A percentile compares a stretch with the other conserved stretches of the same genome.
Evolutionary conservation across 2,797 vertebrate genomes (phyloP).

Genomic region (Acanthornis magna): DNA sequence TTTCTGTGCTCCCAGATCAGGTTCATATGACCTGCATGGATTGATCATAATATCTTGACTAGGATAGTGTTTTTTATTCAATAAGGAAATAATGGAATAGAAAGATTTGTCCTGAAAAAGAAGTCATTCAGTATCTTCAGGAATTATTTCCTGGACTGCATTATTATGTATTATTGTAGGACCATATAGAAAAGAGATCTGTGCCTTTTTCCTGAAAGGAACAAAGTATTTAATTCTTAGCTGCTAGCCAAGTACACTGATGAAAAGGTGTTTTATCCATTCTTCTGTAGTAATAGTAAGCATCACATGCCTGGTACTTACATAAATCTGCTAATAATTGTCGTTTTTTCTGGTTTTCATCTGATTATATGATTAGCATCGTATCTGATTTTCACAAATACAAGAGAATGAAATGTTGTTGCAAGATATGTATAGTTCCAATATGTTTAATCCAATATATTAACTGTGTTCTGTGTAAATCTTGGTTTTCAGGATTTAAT

Average conservation of each 20-base stretch:
- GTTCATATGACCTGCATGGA: neutral
- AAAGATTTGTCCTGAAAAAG: neutral
- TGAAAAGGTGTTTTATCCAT: neutral
- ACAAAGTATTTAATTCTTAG: neutral
- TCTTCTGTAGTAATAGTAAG: neutral
- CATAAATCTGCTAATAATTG: neutral
- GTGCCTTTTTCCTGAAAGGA: neutral
- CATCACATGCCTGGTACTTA: neutral
- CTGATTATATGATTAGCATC: neutral
- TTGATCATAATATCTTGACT: neutral
- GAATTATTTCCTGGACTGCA: neutral
- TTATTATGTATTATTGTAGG: neutral
- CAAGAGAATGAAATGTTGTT: neutral
- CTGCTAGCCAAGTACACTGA: neutral
- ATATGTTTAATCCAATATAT: neutral
- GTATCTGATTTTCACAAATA: neutral
- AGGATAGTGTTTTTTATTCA: neutral
- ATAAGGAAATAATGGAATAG: neutral
- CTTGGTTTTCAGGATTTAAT: neutral
- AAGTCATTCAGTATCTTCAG: neutral
- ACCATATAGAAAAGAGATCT: neutral
- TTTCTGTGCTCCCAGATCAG: neutral
- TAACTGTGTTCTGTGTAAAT: neutral
- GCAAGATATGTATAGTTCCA: neutral
- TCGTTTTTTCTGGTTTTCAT: neutral